Evolutionary conservation across 1,140 invertebrate species (phyloP), one percentile per base, ranked within the genome.

Genomic region (Drosophila pallidifrons): DNA sequence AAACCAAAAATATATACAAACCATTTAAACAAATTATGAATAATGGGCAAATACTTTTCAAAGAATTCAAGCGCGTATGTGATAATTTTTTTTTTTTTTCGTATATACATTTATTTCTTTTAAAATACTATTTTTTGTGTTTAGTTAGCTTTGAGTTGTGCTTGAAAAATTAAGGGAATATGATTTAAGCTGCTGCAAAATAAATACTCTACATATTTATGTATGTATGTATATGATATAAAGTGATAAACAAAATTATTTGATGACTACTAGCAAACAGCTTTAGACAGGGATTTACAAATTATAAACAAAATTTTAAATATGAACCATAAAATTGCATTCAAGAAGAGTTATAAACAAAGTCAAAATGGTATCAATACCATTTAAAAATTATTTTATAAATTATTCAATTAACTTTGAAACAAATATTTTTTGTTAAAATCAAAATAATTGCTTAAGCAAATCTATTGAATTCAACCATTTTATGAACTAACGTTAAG

Each of bases 261-360:
- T 65, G 43, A 78, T 65, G 60, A 70, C 63, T 77, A 72, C 70
- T 67, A 77, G 55, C 46, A 72, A 52, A 76, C 68, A 70, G 67
- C 67, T 76, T 76, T 76, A 79, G 77, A 76, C 73, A 75, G 73
- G 74, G 67, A 76, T 75, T 79, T 79, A 79, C 73, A 79, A 76
- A 76, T 70, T 66, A 75, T 75, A 64, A 78, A 75, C 52, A 59
- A 64, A 68, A 70, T 63, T 75, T 64, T 65, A 65, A 63, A 69
- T 45, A 75, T 51, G 30, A 16, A 58, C 65, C 20, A 30, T 54
- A 32, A 52, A 63, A 69, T 65, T 65, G 20, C 60, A 74, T 72
- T 73, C 8, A 52, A 52, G 54, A 67, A 68, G 6, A 49, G 64
- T 73, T 73, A 45, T 67, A 60, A 65, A 64, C 69, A 57, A 68